Base-by-base conservation (phyloP, 1,140 invertebrate genomes). In the Drosophila parvula region DNA sequence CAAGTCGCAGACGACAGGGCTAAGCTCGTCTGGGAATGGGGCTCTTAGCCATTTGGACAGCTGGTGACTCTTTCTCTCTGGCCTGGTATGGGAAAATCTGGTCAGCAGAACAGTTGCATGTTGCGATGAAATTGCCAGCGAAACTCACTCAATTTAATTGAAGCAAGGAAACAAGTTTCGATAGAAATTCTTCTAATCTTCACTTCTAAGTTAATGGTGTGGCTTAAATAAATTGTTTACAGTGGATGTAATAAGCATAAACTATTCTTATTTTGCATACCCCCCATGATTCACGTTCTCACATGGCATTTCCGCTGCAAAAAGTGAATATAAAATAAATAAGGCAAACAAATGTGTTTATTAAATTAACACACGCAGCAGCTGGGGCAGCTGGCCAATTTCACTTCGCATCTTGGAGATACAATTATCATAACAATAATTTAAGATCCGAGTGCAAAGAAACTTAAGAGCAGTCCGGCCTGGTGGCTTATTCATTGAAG, bases 381-480 rank as follows among this genome's bases (percentile, higher is more conserved):
- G 22, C 22, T 2, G 22, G 22, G 22, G 22, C 22, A 22, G 74
- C 27, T 36, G 50, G 48, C 36, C 65, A 69, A 69, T 69, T 69
- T 47, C 65, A 60, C 48, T 41, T 30, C 70, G 22, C 30, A 44
- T 30, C 47, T 50, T 36, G 18, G 45, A 48, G 58, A 55, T 44
- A 57, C 78, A 89, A 89, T 89, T 89, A 89, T 89, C 84, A 84
- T 89, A 89, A 89, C 84, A 89, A 89, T 89, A 89, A 75, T 84
- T 89, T 56, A 89, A 89, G 84, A 78, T 75, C 77, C 68, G 68
- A 65, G 77, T 68, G 50, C 36, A 34, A 57, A 57, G 75, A 62
- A 71, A 71, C 69, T 74, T 78, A 78, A 69, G 82, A 76, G 75
- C 61, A 30, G 65, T 30, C 60, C 61, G 58, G 40, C 45, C 32